A percentile compares a stretch with the other conserved stretches of the same genome.
Conservation (phyloP, 2,797 vertebrate species). For the Labroides dimidiatus region DNA sequence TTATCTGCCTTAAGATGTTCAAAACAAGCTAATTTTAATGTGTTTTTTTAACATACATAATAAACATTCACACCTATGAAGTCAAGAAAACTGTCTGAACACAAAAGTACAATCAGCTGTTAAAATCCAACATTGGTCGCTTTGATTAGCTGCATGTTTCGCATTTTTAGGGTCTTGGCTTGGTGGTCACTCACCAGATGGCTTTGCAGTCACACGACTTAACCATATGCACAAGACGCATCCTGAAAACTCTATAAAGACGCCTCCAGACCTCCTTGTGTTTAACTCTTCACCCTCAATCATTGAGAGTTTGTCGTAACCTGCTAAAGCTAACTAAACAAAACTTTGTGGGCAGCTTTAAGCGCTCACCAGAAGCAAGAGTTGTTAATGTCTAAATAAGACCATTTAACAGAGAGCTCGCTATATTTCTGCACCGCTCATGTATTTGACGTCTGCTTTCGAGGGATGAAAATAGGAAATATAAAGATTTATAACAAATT, state of each 20-base stretch:
- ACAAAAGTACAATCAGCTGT: too few relatives aligned
- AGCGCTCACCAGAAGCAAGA: background rate
- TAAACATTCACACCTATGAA: background rate
- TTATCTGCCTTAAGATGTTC: background rate
- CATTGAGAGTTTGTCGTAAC: constrained; percentile 24
- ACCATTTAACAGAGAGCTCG: background rate
- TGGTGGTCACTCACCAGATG: constrained; percentile 57
- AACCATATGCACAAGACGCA: constrained; percentile 46
- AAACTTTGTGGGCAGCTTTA: constrained; percentile 4
- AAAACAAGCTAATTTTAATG: background rate
- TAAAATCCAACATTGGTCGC: background rate
- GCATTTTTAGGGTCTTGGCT: background rate
- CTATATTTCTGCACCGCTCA: constrained; percentile 3
- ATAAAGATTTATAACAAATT: constrained; percentile 1
- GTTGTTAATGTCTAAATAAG: background rate
- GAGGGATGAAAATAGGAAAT: constrained; percentile 8
- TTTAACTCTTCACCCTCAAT: constrained; percentile 27
- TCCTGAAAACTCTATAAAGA: constrained; percentile 49
- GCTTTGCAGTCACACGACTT: constrained; percentile 54
- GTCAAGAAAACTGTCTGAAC: background rate
- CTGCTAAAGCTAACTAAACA: constrained; percentile 3
- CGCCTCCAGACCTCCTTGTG: constrained; percentile 33
- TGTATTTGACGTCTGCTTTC: constrained; percentile 11
- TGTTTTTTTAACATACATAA: too few relatives aligned
- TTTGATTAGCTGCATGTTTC: background rate